Conservation (phyloP, 2,797 vertebrate species). For the Chelon labrosus region DNA sequence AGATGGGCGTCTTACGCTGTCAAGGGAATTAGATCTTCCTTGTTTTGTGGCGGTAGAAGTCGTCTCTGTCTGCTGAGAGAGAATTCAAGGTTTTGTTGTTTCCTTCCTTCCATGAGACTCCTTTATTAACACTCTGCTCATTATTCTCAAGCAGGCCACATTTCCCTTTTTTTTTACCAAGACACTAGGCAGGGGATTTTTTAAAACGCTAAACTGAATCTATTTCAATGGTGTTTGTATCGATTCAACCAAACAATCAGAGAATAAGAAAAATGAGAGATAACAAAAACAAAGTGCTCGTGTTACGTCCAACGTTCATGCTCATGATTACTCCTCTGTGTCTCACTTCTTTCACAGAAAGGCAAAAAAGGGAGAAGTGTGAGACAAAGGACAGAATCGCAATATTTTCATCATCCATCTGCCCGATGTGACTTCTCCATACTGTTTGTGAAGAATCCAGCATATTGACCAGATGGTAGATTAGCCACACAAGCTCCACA, state of each 20-base stretch:
- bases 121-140: not conserved
- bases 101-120: not conserved
- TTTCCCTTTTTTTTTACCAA: not conserved
- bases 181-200: not conserved
- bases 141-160: not conserved
- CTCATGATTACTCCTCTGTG: constrained; percentile 3
- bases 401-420: constrained; percentile 35
- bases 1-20: constrained; percentile 81
- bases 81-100: constrained; percentile 69
- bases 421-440: constrained; percentile 14
- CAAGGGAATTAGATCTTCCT: constrained; percentile 74
- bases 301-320: not conserved
- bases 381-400: constrained; percentile 17
- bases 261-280: not conserved
- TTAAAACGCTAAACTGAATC: not conserved
- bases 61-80: constrained; percentile 83
- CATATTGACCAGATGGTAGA: constrained; percentile 49
- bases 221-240: not conserved
- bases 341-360: not conserved
- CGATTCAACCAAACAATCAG: not conserved
- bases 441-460: constrained; percentile 32
- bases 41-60: constrained; percentile 67
- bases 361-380: not conserved
- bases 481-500: constrained; percentile 39
- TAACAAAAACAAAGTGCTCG: not conserved